These are phyloP conservation scores for Ypsolopha sequella DNA, from an alignment of 2,888 invertebrate species.

Conservation along the genomic window DNA sequence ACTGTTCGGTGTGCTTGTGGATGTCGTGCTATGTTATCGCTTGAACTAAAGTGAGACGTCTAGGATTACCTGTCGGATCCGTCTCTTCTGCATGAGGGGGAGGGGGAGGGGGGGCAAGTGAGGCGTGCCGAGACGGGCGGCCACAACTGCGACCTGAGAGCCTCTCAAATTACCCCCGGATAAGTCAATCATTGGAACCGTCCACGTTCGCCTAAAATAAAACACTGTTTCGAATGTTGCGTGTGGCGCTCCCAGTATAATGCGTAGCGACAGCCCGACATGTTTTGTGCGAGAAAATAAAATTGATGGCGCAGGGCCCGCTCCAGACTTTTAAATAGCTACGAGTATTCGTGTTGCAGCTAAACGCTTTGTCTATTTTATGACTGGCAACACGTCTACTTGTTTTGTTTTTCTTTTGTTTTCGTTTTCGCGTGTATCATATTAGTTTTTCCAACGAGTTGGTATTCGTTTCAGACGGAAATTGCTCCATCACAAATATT, in stretches of 20 bases:
- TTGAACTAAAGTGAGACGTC: background rate
- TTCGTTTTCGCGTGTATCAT: constrained; percentile 45
- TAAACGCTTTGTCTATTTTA: constrained; percentile 67
- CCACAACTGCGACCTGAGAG: constrained; percentile 20
- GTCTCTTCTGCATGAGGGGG: constrained; percentile 3
- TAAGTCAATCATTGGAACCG: constrained; percentile 69
- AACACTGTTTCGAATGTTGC: constrained; percentile 58
- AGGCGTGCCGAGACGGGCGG: constrained; percentile 11
- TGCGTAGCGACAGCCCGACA: constrained; percentile 65
- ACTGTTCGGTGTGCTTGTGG: background rate
- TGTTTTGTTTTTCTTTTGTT: constrained; percentile 26
- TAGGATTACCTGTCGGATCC: constrained; percentile 1
- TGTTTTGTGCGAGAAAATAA: constrained; percentile 70
- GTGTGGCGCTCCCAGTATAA: constrained; percentile 61
- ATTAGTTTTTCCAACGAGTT: constrained; percentile 49
- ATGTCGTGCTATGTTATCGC: background rate
- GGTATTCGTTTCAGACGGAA: constrained; percentile 42
- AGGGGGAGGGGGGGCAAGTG: constrained; percentile 13
- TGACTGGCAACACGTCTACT: constrained; percentile 47
- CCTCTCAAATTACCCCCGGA: constrained; percentile 69
- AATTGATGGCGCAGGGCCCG: constrained; percentile 60
- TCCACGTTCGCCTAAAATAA: constrained; percentile 65
- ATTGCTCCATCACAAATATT: constrained; percentile 43
- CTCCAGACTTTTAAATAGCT: constrained; percentile 60
- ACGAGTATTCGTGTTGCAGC: constrained; percentile 50